Evolutionary conservation across 2,113 vertebrate genomes (phyloP).

Genomic region (Ia io): DNA sequence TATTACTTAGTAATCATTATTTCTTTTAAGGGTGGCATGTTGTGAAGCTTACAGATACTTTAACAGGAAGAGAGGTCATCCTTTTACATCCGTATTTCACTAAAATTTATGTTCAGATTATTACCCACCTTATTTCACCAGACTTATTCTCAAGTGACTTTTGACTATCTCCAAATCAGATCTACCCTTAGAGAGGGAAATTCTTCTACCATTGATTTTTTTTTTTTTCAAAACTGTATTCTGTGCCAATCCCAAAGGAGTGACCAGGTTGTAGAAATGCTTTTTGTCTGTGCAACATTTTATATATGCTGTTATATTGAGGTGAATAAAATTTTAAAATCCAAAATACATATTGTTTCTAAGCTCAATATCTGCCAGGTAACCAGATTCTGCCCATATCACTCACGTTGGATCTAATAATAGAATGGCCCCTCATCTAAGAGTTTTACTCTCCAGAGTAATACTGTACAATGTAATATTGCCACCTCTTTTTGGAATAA

Average conservation of each 20-base stretch:
- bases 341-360: conserved; percentile 40
- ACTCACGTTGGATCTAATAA: conserved; percentile 28
- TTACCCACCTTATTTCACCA: background rate
- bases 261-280: conserved; percentile 53
- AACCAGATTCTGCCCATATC: background rate
- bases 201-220: conserved; percentile 6
- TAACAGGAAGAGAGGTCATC: conserved; percentile 35
- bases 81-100: conserved; percentile 40
- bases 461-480: background rate
- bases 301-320: conserved; percentile 43
- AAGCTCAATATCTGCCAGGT: conserved; percentile 52
- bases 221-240: conserved; percentile 23
- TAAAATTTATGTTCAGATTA: conserved; percentile 35
- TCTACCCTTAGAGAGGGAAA: conserved; percentile 11
- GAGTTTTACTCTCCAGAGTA: background rate
- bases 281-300: conserved; percentile 50
- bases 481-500: background rate
- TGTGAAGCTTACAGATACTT: conserved; percentile 17
- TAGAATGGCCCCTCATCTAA: background rate
- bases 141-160: conserved; percentile 9
- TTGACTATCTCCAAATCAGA: conserved; percentile 23
- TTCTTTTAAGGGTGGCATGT: conserved; percentile 35
- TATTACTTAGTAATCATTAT: background rate
- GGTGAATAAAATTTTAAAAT: conserved; percentile 62
- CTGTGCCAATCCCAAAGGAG: conserved; percentile 24